Conservation (phyloP, 2,113 vertebrate species). For the Oenanthe oenanthe region DNA sequence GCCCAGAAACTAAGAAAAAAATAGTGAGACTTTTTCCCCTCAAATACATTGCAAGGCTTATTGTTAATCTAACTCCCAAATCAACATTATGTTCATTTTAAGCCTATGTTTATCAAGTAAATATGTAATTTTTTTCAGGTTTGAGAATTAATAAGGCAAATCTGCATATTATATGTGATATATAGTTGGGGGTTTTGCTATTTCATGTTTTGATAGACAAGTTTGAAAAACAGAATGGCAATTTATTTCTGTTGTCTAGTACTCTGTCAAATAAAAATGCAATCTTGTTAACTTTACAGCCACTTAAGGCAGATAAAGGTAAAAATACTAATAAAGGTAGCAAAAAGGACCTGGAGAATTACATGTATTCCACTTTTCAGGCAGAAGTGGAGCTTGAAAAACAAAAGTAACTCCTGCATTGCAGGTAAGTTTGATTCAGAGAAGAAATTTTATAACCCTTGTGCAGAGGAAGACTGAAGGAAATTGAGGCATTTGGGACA, state of each 20-base stretch:
- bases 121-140: neutral
- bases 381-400: neutral
- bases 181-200: neutral
- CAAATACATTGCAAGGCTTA: neutral
- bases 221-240: neutral
- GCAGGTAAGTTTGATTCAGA: neutral
- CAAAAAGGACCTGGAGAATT: neutral
- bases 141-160: neutral
- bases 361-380: neutral
- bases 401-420: neutral
- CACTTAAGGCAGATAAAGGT: neutral
- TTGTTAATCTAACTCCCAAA: neutral
- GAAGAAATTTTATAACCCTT: neutral
- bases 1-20: neutral
- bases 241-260: neutral
- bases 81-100: neutral
- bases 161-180: neutral
- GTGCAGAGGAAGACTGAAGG: neutral
- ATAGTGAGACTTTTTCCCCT: rapidly evolving
- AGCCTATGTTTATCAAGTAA: neutral
- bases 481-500: neutral
- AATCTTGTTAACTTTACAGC: neutral
- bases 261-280: neutral
- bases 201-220: neutral
- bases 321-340: neutral